A percentile compares a stretch with the other conserved stretches of the same genome.
These are phyloP conservation scores for Coboldia fuscipes DNA, from an alignment of 1,140 invertebrate genomes.

Conservation along the genomic window DNA sequence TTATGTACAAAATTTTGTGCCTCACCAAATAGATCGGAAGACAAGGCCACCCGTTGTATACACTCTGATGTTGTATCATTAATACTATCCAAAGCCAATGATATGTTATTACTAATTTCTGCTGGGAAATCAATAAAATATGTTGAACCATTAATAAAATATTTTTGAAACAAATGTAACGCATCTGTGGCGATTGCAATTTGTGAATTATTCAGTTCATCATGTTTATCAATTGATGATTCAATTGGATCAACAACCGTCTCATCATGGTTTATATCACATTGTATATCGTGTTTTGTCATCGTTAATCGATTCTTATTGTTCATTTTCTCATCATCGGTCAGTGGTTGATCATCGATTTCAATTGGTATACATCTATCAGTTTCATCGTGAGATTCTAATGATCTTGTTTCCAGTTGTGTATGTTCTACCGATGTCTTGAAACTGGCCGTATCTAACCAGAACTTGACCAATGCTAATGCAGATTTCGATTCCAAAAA, in stretches of 20 bases:
- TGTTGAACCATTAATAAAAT: constrained; percentile 20
- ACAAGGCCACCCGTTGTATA: constrained; percentile 7
- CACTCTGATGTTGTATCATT: no score
- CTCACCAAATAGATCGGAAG: constrained; percentile 28
- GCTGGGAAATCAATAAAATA: constrained; percentile 21
- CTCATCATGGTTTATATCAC: no score
- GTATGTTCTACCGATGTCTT: constrained; percentile 10
- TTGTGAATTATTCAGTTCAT: neutral
- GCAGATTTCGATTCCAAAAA: constrained; percentile 39
- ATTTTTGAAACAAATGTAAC: constrained; percentile 27
- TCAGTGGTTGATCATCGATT: constrained; percentile 17
- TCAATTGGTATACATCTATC: no score
- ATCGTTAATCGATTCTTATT: no score
- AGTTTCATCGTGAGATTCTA: no score
- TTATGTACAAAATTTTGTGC: constrained; percentile 41
- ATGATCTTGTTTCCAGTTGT: neutral
- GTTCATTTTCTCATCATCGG: constrained; percentile 20
- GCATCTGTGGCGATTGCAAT: constrained; percentile 22
- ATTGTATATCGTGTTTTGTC: no score
- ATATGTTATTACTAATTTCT: constrained; percentile 21
- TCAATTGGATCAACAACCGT: no score
- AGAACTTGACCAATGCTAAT: constrained; percentile 39
- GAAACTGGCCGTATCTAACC: constrained; percentile 49
- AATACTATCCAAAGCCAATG: constrained; percentile 19
- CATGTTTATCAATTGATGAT: constrained; percentile 1